These are phyloP conservation scores for Aphis gossypii DNA, from an alignment of 1,140 invertebrate genomes.

Conservation along the genomic window DNA sequence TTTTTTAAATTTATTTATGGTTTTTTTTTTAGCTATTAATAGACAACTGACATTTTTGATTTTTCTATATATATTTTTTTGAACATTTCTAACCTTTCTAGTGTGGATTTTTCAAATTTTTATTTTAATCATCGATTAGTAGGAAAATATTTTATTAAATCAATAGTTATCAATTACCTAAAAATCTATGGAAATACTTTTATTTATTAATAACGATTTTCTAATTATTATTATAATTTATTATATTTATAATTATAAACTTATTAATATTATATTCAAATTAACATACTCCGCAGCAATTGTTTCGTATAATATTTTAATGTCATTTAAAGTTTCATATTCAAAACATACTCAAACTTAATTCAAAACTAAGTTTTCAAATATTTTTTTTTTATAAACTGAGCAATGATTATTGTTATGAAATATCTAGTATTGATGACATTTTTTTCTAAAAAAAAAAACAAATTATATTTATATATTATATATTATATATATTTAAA, in stretches of 20 bases:
- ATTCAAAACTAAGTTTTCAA: neutral
- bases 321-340: neutral
- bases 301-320: neutral
- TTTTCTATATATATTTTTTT: no score
- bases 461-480: no score
- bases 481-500: no score
- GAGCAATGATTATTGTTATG: neutral
- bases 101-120: neutral
- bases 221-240: neutral
- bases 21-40: no score
- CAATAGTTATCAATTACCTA: neutral
- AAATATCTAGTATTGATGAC: neutral
- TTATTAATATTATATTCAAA: neutral
- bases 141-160: neutral
- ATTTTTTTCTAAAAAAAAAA: no score
- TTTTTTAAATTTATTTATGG: no score
- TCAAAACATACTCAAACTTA: neutral
- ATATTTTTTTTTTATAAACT: neutral
- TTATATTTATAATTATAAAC: neutral
- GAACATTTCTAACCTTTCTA: no score
- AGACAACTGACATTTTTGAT: no score
- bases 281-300: neutral
- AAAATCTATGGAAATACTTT: neutral
- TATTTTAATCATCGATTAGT: neutral
- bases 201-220: neutral